Evolutionary conservation across 2,797 vertebrate genomes (phyloP), one percentile per base, ranked within the genome.

Genomic region (Aldrovandia affinis): DNA sequence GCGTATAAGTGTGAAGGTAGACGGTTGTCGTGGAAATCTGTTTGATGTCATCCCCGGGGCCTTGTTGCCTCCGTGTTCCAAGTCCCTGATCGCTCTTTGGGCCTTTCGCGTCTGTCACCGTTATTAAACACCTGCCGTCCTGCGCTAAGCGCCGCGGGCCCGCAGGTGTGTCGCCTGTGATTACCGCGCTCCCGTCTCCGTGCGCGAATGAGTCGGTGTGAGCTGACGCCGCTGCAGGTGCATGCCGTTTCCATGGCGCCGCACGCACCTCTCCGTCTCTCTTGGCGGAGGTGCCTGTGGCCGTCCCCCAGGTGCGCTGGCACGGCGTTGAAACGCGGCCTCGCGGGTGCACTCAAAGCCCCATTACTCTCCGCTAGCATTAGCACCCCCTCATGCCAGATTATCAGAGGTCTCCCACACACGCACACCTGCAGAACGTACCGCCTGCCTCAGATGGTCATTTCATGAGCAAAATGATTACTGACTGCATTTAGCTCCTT

Each of bases 231-330:
- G 5, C 18, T 57, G 73, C 73, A 77, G 73, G 73, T 77, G 73
- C 20, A 22, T 33, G 42, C 22, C 4, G 9, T 47, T 77, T 77
- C 39, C 73, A 77, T 44, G 39, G 68, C 68, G 3, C 42, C 73
- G 28, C 8, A 18, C 9, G 20, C 55, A 7, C 25, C 14, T 10
- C 8, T 44, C 42, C 2, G 20, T 77, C 42, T n/a, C 20, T 14
- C 39, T 20, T 1, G 2, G 73, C 25, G 42, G 20, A 77, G 3
- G 42, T 44, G 10, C 73, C 42, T 47, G 73, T 77, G n/a, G 39
- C 39, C 25, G 73, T 30, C 68, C 68, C 30, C 73, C 73, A 77
- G 73, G 73, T 77, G 42, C n/a, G 42, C 12, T 77, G 73, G 73
- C 73, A 77, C 73, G n/a, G 73, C 22, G 44, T 6, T 77, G 73